These are phyloP conservation scores for Lumbricus terrestris DNA, from an alignment of 2,888 invertebrate genomes.

Conservation along the genomic window DNA sequence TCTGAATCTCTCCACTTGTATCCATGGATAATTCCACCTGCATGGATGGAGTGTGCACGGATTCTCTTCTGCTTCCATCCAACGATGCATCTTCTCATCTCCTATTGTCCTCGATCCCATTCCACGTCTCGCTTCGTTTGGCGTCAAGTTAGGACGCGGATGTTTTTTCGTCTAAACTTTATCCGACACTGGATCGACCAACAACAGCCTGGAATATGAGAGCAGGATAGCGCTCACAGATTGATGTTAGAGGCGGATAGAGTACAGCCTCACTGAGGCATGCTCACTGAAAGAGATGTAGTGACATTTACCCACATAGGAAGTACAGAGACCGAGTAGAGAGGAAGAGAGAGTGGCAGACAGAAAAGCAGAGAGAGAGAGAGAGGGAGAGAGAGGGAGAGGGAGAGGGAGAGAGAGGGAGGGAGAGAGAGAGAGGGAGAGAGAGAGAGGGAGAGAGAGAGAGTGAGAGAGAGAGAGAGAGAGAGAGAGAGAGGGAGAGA, in stretches of 20 bases:
- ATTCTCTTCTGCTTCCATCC: no score
- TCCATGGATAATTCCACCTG: no score
- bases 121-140: no score
- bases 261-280: neutral
- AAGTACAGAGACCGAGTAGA: no score
- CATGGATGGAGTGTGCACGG: no score
- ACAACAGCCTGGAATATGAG: neutral
- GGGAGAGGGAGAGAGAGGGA: neutral
- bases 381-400: neutral
- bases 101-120: no score
- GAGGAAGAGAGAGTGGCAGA: no score
- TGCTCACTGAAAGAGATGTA: no score
- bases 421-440: neutral
- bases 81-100: no score
- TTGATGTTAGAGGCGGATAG: neutral
- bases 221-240: neutral
- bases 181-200: neutral
- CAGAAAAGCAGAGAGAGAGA: neutral
- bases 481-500: neutral
- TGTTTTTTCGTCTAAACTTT: neutral
- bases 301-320: neutral
- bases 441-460: neutral
- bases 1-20: no score
- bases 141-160: neutral
- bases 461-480: neutral